Evolutionary conservation across 2,888 invertebrate species (phyloP).

Genomic region (Dysmachus trigonus): DNA sequence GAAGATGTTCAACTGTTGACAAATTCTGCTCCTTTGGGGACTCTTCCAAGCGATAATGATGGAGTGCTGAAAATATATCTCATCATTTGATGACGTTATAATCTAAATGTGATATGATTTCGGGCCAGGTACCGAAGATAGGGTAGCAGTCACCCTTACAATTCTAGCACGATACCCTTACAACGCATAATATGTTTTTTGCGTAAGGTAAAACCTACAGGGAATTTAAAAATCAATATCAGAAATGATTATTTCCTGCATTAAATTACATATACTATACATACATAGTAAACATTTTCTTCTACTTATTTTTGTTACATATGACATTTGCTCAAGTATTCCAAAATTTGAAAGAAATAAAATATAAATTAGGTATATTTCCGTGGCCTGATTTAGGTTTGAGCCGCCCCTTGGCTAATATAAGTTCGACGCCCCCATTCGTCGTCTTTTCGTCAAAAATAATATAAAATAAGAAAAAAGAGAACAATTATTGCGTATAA

Average conservation of each 20-base stretch:
- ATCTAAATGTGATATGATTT: neutral
- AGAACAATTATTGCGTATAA: no score
- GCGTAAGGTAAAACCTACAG: neutral
- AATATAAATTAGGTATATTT: neutral
- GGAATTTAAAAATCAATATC: neutral
- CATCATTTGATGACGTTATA: conserved; percentile 14
- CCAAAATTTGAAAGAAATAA: no score
- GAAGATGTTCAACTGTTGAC: conserved; percentile 34
- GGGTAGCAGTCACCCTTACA: neutral
- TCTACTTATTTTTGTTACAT: neutral
- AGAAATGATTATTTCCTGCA: neutral
- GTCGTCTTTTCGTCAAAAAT: no score
- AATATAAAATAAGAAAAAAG: no score
- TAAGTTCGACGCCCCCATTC: no score
- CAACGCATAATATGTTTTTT: neutral
- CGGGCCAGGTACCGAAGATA: neutral
- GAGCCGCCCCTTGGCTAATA: no score
- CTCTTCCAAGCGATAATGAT: neutral
- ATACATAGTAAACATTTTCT: neutral
- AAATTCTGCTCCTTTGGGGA: neutral
- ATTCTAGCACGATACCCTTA: neutral
- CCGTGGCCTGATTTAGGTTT: no score
- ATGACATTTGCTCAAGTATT: neutral
- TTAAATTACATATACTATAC: no score
- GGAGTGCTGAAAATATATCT: conserved; percentile 28